These are phyloP conservation scores for Penaeus monodon DNA, from an alignment of 2,888 invertebrate genomes.

Conservation along the genomic window DNA sequence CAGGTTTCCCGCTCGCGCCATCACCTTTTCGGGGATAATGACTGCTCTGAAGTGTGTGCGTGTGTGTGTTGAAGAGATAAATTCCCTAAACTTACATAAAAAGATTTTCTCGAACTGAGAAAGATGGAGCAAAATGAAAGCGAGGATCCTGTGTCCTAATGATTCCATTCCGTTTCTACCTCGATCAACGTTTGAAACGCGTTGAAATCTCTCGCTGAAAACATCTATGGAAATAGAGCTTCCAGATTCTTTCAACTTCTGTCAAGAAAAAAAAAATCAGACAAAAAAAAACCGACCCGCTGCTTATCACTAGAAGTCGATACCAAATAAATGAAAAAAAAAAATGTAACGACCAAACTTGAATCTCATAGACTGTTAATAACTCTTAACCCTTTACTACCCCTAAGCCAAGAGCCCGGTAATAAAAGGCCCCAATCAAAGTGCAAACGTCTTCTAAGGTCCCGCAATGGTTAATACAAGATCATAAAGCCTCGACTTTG, in stretches of 20 bases:
- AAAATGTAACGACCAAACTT: background rate
- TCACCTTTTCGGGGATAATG: too few relatives aligned
- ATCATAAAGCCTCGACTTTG: background rate
- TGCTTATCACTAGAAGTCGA: background rate
- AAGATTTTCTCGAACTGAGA: too few relatives aligned
- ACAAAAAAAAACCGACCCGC: background rate
- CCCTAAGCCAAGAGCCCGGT: too few relatives aligned
- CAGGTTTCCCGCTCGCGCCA: too few relatives aligned
- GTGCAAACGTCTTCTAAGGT: background rate
- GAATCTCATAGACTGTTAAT: too few relatives aligned
- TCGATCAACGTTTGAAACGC: background rate
- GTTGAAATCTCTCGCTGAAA: constrained; percentile 25
- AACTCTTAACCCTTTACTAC: too few relatives aligned
- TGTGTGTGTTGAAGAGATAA: too few relatives aligned
- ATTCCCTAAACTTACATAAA: too few relatives aligned
- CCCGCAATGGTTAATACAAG: constrained; percentile 16
- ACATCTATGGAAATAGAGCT: too few relatives aligned
- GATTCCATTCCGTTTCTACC: background rate
- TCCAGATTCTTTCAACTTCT: background rate
- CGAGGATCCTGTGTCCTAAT: background rate
- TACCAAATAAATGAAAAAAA: background rate
- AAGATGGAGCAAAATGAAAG: too few relatives aligned
- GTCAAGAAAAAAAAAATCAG: constrained; percentile 3
- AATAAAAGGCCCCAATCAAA: too few relatives aligned
- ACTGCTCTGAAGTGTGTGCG: too few relatives aligned